Conservation (phyloP, 2,797 vertebrate genomes). For the Vireo griseus region DNA sequence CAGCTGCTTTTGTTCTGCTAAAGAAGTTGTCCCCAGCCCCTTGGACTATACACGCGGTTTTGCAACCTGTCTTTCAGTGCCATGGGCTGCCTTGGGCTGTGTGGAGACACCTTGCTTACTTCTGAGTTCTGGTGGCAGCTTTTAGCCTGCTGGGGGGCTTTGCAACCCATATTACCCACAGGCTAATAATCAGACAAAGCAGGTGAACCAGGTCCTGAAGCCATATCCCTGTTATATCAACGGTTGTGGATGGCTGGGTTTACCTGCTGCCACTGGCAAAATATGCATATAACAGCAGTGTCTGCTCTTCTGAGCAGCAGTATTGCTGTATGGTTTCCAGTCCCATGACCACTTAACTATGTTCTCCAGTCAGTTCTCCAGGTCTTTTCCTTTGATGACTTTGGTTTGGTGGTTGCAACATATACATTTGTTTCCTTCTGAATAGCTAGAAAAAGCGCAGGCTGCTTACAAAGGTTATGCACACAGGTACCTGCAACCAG, state of each 20-base stretch:
- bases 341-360: accelerated
- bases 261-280: background rate
- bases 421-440: background rate
- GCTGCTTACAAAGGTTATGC: background rate
- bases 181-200: background rate
- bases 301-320: background rate
- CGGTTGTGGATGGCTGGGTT: background rate
- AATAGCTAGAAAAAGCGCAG: background rate
- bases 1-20: background rate
- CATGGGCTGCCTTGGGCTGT: background rate
- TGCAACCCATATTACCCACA: background rate
- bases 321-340: background rate
- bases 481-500: background rate
- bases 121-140: background rate
- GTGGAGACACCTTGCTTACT: accelerated
- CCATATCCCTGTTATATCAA: background rate
- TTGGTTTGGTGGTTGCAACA: background rate
- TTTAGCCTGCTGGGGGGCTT: background rate
- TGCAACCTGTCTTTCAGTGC: accelerated
- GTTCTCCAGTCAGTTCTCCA: background rate
- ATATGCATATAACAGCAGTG: background rate
- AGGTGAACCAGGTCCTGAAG: background rate
- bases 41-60: accelerated
- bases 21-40: background rate
- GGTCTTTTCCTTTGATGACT: background rate